Evolutionary conservation across 2,888 invertebrate species (phyloP), one percentile per base, ranked within the genome.

Genomic region (Orchesellides sinensis): DNA sequence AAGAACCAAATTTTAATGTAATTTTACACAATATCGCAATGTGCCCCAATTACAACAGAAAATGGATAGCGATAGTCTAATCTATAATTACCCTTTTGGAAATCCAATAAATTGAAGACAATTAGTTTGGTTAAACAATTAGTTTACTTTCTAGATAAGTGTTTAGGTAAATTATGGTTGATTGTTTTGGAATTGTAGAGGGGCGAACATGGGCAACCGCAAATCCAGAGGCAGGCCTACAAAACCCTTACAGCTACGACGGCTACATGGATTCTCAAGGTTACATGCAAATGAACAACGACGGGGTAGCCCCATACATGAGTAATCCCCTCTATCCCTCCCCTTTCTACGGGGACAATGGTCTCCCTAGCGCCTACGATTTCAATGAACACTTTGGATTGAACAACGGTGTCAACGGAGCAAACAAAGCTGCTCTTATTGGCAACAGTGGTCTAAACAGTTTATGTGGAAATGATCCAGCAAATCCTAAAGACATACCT

Each of bases 231-330:
- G 78, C 69, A 3, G 61, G 69, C 12, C 27, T 47, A 21, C 59
- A 77, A 19, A 78, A 40, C 40, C 78, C 78, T 0, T 78, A 78
- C 69, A 78, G 35, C 52, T 78, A 78, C 25, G 78, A 81, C 29
- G 73, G 73, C 14, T 73, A 59, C 40, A 23, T 56, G 61, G 77
- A 83, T n/a, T 47, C 63, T 17, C 70, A 83, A 49, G 83, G 77
- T 21, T 63, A 69, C 35, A 35, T 61, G 49, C 78, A 78, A 49
- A 70, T 69, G 69, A n/a, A 47, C 10, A 47, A 45, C 17, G 78
- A 25, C 14, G 69, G 78, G 14, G 78, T 63, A 2, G 70, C 69
- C 2, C 69, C 75, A 12, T 82, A 82, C 25, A 23, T 82, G 68
- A 66, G 32, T 19, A 81, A 66, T 63, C 68, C 66, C 6, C 14